A percentile compares a stretch with the other conserved stretches of the same genome.
phyloP scores from a whole-genome alignment of 2,113 vertebrate genomes.

The Anhinga anhinga region DNA sequence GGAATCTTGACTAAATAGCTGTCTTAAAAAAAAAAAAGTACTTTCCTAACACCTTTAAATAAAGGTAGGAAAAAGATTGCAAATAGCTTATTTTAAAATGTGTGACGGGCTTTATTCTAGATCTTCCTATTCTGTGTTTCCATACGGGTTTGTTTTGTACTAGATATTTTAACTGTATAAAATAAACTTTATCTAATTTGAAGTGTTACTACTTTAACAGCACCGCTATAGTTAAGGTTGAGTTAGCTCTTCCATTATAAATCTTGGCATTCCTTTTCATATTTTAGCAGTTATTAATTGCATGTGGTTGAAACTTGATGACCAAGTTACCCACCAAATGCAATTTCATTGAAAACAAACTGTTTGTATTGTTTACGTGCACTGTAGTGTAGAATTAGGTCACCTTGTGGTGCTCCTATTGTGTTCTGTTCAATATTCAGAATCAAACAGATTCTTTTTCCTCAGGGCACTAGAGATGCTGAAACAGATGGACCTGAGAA shows the following conservation, averaged over 20 bases:
- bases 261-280: conserved; percentile 58
- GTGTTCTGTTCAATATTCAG: conserved; percentile 73
- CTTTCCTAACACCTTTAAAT: not conserved
- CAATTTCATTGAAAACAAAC: conserved; percentile 50
- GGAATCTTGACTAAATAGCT: not conserved
- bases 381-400: conserved; percentile 70
- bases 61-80: not conserved
- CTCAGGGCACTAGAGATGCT: conserved; percentile 89
- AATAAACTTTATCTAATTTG: not conserved
- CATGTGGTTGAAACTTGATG: conserved; percentile 56
- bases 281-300: conserved; percentile 64
- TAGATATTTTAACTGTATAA: not conserved
- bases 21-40: not conserved
- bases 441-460: conserved; percentile 80
- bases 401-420: conserved; percentile 68
- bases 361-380: conserved; percentile 66
- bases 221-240: conserved; percentile 75
- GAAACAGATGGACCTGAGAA: conserved; percentile 93
- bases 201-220: conserved; percentile 64
- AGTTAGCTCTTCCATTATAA: conserved; percentile 75
- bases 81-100: not conserved
- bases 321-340: conserved; percentile 56
- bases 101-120: not conserved
- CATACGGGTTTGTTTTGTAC: not conserved
- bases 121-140: not conserved